These are phyloP conservation scores for Beroe forskalii DNA, from an alignment of 37 sponge, comb jelly and placozoan genomes.

Conservation along the genomic window DNA sequence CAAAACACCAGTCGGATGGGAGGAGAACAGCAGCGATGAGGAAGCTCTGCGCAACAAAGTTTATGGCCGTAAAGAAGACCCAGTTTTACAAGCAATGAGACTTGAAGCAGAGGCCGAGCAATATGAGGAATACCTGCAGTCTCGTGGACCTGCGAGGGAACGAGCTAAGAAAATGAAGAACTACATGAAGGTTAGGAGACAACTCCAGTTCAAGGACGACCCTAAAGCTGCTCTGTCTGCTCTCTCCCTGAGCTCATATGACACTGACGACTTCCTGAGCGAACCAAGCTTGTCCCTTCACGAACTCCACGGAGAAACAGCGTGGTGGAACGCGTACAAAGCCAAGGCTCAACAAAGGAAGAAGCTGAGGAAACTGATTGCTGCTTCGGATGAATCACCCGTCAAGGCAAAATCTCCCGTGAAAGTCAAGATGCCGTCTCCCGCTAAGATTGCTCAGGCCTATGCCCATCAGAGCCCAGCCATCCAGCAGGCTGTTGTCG, in stretches of 20 bases:
- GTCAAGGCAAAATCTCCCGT: neutral
- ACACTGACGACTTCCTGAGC: slow-evolving; percentile 59
- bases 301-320: slow-evolving; percentile 1
- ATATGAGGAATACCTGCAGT: neutral
- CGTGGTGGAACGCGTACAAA: slow-evolving; percentile 1
- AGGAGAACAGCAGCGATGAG: neutral
- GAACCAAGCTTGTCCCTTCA: neutral
- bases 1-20: slow-evolving; percentile 9
- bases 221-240: neutral
- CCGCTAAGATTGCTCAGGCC: neutral
- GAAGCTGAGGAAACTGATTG: slow-evolving; percentile 56
- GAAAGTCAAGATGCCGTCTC: slow-evolving; percentile 29
- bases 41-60: neutral
- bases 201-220: slow-evolving; percentile 2
- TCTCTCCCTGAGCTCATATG: slow-evolving; percentile 31
- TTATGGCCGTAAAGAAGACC: neutral
- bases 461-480: slow-evolving; percentile 1
- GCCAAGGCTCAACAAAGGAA: neutral
- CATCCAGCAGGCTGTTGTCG: slow-evolving; percentile 22
- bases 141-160: neutral
- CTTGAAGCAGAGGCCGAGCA: slow-evolving; percentile 57
- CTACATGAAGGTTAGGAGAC: neutral
- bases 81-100: slow-evolving; percentile 54
- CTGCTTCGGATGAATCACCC: neutral
- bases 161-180: slow-evolving; percentile 26